A percentile compares a stretch with the other conserved stretches of the same genome.
Conservation (phyloP, 1,140 invertebrate genomes). For the Micrasema minimum region DNA sequence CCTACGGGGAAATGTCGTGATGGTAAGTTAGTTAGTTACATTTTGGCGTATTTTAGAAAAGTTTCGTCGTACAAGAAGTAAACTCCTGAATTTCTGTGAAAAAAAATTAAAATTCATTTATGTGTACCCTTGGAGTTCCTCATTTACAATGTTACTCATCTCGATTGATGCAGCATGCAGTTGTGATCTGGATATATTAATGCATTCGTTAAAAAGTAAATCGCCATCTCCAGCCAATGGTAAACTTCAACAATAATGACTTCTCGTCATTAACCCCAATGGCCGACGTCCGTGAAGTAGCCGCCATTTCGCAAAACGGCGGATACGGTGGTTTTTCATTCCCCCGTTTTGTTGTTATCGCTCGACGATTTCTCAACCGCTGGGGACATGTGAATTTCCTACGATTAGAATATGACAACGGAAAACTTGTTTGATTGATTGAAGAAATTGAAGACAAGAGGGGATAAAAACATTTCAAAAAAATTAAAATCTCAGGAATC, state of each 20-base stretch:
- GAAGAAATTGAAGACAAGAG: no score
- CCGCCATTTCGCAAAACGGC: slow-evolving; percentile 27
- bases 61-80: no score
- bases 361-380: neutral
- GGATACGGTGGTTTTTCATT: neutral
- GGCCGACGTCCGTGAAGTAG: slow-evolving; percentile 34
- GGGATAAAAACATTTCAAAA: no score
- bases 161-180: no score
- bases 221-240: slow-evolving; percentile 6
- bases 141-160: no score
- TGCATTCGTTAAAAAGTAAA: slow-evolving; percentile 12
- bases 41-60: no score
- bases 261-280: slow-evolving; percentile 44
- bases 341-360: slow-evolving; percentile 18
- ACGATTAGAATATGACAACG: neutral
- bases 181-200: neutral
- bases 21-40: no score
- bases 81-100: no score
- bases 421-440: neutral
- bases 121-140: no score
- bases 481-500: no score
- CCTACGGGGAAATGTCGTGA: no score
- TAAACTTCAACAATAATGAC: slow-evolving; percentile 24
- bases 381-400: slow-evolving; percentile 12
- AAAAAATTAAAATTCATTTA: no score